A percentile compares a stretch with the other conserved stretches of the same genome.
Evolutionary conservation across 1,140 invertebrate genomes (phyloP).

Genomic region (Teleogryllus occipitalis): DNA sequence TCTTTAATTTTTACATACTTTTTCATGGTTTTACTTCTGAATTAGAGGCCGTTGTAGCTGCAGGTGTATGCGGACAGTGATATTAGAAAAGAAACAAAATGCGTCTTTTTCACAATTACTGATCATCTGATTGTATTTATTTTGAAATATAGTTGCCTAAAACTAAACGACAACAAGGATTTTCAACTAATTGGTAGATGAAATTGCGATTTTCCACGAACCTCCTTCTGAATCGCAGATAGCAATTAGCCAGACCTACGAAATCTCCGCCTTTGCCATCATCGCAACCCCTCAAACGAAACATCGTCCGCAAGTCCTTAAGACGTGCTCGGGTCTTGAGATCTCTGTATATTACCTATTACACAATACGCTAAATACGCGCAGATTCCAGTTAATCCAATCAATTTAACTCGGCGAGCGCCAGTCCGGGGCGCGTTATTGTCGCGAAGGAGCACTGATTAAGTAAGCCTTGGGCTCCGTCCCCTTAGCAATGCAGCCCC

Average conservation of each 20-base stretch:
- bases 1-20: too few species aligned
- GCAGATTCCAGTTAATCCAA: background rate
- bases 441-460: background rate
- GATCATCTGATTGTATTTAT: too few species aligned
- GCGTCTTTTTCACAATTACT: too few species aligned
- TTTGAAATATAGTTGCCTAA: too few species aligned
- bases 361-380: conserved; percentile 4
- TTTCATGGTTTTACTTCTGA: too few species aligned
- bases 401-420: conserved; percentile 3
- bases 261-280: background rate
- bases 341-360: background rate
- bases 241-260: background rate
- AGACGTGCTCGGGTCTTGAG: background rate
- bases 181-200: too few species aligned
- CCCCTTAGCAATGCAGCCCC: background rate
- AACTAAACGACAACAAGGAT: too few species aligned
- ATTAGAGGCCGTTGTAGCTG: too few species aligned
- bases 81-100: too few species aligned
- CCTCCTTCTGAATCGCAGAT: too few species aligned
- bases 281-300: background rate
- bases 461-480: background rate
- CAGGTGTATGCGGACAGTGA: too few species aligned
- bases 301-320: background rate
- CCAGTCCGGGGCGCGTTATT: background rate
- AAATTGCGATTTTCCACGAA: too few species aligned